A percentile compares a stretch with the other conserved stretches of the same genome.
phyloP scores from a whole-genome alignment of 2,888 invertebrate species.

The Quadroppia sp. region DNA sequence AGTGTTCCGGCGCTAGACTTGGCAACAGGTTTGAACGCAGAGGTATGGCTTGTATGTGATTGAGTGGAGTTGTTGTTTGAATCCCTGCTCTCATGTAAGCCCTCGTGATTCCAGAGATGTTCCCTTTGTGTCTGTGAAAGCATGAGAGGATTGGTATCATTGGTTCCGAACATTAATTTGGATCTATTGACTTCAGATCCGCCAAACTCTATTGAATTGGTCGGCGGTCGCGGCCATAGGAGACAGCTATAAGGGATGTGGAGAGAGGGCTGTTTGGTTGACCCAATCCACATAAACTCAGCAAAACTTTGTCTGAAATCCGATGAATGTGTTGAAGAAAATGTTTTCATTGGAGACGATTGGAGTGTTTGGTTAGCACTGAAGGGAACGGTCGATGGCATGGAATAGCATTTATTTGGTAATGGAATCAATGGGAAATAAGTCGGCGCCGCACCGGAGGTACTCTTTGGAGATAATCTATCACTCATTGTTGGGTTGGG shows the following conservation, averaged over 20 bases:
- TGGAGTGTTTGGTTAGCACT: background rate
- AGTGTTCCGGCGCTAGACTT: background rate
- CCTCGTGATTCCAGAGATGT: conserved; percentile 19
- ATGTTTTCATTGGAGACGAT: conserved; percentile 19
- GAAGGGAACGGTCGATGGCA: conserved; percentile 18
- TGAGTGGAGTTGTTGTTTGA: conserved; percentile 10
- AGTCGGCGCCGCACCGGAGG: conserved; percentile 24
- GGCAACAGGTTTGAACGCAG: conserved; percentile 35
- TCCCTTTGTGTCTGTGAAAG: conserved; percentile 17
- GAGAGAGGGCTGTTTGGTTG: conserved; percentile 44
- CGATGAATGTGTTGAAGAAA: background rate
- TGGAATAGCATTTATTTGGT: conserved; percentile 30
- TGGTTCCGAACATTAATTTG: conserved; percentile 15
- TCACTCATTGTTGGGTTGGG: conserved; percentile 36
- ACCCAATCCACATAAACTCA: conserved; percentile 48
- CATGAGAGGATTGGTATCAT: conserved; percentile 16
- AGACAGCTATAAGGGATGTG: conserved; percentile 47
- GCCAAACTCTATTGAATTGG: conserved; percentile 40
- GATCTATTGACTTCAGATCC: conserved; percentile 3
- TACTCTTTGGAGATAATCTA: conserved; percentile 33
- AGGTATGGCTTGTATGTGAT: conserved; percentile 13
- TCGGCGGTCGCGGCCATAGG: conserved; percentile 46
- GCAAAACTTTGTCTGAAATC: conserved; percentile 46
- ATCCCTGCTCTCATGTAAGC: conserved; percentile 25
- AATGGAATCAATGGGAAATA: conserved; percentile 37